Conservation (phyloP, 2,113 vertebrate species). For the Bujurquina vittata region DNA sequence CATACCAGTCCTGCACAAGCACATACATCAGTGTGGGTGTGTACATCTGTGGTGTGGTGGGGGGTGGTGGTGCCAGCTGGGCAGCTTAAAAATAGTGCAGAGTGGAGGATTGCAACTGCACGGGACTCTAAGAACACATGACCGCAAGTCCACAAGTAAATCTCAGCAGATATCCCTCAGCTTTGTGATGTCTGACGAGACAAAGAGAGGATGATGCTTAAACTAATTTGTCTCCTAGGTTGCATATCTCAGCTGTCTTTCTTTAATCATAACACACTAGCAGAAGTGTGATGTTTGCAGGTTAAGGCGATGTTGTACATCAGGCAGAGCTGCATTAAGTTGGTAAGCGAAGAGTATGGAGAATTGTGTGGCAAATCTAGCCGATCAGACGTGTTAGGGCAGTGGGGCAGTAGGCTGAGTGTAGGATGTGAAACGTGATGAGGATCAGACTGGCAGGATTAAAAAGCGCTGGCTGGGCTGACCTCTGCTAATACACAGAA, state of each 20-base stretch:
- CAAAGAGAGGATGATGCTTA: conserved; percentile 45
- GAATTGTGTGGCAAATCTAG: background rate
- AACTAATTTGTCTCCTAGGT: conserved; percentile 18
- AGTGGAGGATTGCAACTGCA: conserved; percentile 66
- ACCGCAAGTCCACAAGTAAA: conserved; percentile 47
- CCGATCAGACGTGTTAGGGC: conserved; percentile 25
- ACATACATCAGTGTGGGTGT: conserved; percentile 58
- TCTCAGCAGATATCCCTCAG: conserved; percentile 54
- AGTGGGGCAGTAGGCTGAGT: conserved; percentile 73
- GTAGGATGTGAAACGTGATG: conserved; percentile 72
- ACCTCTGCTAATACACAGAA: conserved; percentile 58
- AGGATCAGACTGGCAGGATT: conserved; percentile 77
- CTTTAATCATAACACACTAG: background rate
- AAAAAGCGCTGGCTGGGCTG: conserved; percentile 62
- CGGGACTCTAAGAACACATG: conserved; percentile 70
- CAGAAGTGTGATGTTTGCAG: background rate
- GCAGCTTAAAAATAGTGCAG: conserved; percentile 73
- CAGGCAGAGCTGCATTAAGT: conserved; percentile 1
- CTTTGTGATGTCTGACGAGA: conserved; percentile 58
- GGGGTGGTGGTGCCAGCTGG: conserved; percentile 66
- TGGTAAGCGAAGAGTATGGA: background rate
- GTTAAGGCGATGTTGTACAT: background rate
- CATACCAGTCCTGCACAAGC: conserved; percentile 50
- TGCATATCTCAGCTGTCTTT: background rate
- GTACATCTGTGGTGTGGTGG: conserved; percentile 47